Percentiles rank a stretch among this genome's conserved stretches.
phyloP scores from a whole-genome alignment of 2,797 vertebrate species.

The Heterohyrax brucei region DNA sequence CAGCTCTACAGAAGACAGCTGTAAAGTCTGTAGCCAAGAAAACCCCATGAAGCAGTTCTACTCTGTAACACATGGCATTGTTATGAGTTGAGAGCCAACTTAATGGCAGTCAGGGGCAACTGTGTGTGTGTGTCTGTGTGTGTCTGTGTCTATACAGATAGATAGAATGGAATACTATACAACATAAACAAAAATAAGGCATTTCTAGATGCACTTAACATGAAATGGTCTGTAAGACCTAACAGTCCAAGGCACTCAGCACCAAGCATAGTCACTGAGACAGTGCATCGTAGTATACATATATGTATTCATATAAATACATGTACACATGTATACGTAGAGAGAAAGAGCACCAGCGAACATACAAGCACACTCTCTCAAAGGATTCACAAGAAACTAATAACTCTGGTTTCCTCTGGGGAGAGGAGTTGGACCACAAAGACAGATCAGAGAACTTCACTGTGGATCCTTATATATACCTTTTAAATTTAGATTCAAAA shows the following conservation, averaged over 20 bases:
- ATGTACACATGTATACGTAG: neutral
- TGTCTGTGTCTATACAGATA: neutral
- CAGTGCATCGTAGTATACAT: no score
- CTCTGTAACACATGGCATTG: no score
- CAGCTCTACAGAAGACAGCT: no score
- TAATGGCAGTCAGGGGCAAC: no score
- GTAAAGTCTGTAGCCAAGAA: no score
- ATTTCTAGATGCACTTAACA: neutral
- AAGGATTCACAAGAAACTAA: neutral
- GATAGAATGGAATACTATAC: neutral
- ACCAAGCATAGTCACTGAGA: neutral
- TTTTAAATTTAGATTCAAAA: constrained; percentile 58
- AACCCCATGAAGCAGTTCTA: no score
- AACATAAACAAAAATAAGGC: neutral
- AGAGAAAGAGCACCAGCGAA: no score
- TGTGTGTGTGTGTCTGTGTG: no score
- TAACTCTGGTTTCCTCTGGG: neutral
- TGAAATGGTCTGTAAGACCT: neutral
- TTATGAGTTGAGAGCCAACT: no score
- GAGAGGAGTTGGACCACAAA: neutral
- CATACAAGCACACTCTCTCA: neutral
- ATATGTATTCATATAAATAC: neutral
- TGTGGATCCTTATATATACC: neutral
- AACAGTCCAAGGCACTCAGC: neutral
- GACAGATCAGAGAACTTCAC: neutral